phyloP scores from a whole-genome alignment of 2,797 vertebrate genomes.

The Acipenser transmontanus region DNA sequence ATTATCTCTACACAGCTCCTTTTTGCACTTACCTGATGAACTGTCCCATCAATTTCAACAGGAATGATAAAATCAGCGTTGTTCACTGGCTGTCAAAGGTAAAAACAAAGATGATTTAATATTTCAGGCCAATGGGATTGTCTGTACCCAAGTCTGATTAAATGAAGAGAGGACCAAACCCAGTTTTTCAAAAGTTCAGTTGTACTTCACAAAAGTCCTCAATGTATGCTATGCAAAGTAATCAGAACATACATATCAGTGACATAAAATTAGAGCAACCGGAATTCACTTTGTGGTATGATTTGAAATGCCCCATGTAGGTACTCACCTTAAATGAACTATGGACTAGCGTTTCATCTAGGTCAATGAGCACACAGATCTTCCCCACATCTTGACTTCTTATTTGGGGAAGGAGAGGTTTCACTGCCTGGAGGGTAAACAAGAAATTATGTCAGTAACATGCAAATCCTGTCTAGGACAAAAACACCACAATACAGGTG shows the following conservation, averaged over 20 bases:
- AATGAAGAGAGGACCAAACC: neutral
- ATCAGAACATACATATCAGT: too few relatives aligned
- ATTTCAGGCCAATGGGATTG: constrained; percentile 24
- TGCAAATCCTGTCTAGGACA: neutral
- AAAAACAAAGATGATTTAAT: constrained; percentile 22
- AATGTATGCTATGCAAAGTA: neutral
- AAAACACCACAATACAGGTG: too few relatives aligned
- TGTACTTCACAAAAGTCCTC: neutral
- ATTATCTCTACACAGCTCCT: too few relatives aligned
- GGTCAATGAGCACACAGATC: constrained; percentile 93
- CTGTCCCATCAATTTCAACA: constrained; percentile 91
- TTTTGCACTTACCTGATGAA: constrained; percentile 77
- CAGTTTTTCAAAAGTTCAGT: neutral
- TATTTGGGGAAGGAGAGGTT: constrained; percentile 77
- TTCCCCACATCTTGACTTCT: constrained; percentile 78
- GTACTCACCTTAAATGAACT: constrained; percentile 91
- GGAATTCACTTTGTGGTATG: neutral
- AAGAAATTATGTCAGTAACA: constrained; percentile 17
- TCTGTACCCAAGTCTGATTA: neutral
- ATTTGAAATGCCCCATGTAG: neutral
- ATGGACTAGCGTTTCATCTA: constrained; percentile 96
- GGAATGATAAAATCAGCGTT: constrained; percentile 98
- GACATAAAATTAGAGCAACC: neutral
- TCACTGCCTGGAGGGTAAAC: constrained; percentile 55
- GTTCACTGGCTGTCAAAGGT: constrained; percentile 79